Conservation (phyloP, 2,797 vertebrate species). For the Yasuhikotakia modesta region DNA sequence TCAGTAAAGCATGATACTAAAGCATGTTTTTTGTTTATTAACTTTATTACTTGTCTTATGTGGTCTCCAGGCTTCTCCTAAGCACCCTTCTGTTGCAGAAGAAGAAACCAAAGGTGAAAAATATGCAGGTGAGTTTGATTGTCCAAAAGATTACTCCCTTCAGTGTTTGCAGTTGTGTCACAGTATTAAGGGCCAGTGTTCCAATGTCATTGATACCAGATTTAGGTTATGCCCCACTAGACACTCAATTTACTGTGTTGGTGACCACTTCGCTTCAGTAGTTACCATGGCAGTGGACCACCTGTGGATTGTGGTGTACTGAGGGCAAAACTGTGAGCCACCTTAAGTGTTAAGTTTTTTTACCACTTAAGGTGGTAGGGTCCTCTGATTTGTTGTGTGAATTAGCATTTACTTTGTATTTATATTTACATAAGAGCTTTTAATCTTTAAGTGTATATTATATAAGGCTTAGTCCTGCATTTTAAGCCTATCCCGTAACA, state of each 20-base stretch:
- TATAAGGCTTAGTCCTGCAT: no score
- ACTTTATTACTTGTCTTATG: slow-evolving; percentile 32
- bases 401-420: background rate
- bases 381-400: background rate
- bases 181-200: background rate
- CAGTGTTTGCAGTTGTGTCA: slow-evolving; percentile 5
- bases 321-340: background rate
- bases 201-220: slow-evolving; percentile 21
- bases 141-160: background rate
- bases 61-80: slow-evolving; percentile 73
- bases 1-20: background rate
- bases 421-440: no score
- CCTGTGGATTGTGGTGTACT: slow-evolving; percentile 4
- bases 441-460: no score
- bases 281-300: slow-evolving; percentile 14
- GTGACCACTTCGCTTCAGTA: slow-evolving; percentile 25
- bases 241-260: slow-evolving; percentile 6
- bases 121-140: slow-evolving; percentile 67
- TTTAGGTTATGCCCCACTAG: slow-evolving; percentile 6
- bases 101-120: slow-evolving; percentile 62
- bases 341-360: background rate
- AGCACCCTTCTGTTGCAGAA: slow-evolving; percentile 62
- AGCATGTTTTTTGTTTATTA: background rate
- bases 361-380: background rate
- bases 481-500: no score